Percentiles rank a stretch among this genome's conserved stretches.
Evolutionary conservation across 2,888 invertebrate species (phyloP).

Genomic region (Spisula subtruncata): DNA sequence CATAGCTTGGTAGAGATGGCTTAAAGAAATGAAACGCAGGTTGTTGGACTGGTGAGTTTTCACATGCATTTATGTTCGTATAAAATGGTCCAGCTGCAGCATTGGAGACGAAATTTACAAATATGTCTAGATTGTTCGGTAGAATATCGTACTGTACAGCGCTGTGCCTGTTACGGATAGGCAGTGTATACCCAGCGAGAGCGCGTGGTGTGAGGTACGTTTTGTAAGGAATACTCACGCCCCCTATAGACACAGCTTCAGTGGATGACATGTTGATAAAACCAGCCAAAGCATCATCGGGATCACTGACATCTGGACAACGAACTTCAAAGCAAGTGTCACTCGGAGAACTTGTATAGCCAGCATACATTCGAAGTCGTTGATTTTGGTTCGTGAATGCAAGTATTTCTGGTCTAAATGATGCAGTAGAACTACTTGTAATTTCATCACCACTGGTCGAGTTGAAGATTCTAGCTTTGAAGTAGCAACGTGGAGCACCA

Average conservation of each 20-base stretch:
- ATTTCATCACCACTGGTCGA: constrained; percentile 27
- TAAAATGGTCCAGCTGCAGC: constrained; percentile 46
- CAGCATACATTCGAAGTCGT: constrained; percentile 42
- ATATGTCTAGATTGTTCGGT: constrained; percentile 47
- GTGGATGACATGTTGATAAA: constrained; percentile 50
- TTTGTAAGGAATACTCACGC: constrained; percentile 19
- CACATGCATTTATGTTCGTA: constrained; percentile 22
- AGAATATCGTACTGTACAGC: constrained; percentile 31
- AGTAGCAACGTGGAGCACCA: constrained; percentile 52
- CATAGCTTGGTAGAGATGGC: constrained; percentile 46
- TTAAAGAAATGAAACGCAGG: constrained; percentile 59
- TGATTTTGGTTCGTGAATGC: constrained; percentile 31
- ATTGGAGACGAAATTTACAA: constrained; percentile 39
- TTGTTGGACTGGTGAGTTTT: constrained; percentile 25
- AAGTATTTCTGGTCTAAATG: constrained; percentile 39
- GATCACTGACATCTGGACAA: constrained; percentile 42
- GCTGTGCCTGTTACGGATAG: constrained; percentile 28
- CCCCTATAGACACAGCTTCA: constrained; percentile 54
- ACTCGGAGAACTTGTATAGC: constrained; percentile 37
- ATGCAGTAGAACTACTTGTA: constrained; percentile 16
- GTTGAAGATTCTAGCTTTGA: constrained; percentile 54
- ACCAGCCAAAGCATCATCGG: constrained; percentile 35
- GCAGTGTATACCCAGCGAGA: constrained; percentile 27
- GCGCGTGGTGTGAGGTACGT: constrained; percentile 34
- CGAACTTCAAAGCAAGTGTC: constrained; percentile 51